Conservation (phyloP, 2,888 invertebrate genomes). For the Drosophila sordidula region DNA sequence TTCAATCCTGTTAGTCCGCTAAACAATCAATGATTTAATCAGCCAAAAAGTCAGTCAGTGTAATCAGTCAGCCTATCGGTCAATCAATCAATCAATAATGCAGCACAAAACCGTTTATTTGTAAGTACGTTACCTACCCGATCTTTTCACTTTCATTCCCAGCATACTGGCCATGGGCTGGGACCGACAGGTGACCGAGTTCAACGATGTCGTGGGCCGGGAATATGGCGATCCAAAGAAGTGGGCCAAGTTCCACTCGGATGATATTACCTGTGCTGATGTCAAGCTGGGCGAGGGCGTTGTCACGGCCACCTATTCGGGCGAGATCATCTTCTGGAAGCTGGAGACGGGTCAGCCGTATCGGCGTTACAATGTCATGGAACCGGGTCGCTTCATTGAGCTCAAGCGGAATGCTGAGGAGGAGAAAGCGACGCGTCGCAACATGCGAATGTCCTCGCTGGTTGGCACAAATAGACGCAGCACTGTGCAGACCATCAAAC, state of each 20-base stretch:
- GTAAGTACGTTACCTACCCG: too few species aligned
- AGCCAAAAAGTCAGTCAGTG: too few species aligned
- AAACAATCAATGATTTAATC: too few species aligned
- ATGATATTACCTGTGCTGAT: slow-evolving; percentile 91
- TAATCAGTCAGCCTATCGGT: too few species aligned
- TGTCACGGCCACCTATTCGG: slow-evolving; percentile 91
- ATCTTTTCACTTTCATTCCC: not conserved
- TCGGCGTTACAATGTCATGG: slow-evolving; percentile 84
- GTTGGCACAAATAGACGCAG: not conserved
- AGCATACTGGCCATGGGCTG: slow-evolving; percentile 92
- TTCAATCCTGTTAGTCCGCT: too few species aligned
- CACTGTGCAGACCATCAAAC: slow-evolving; percentile 1
- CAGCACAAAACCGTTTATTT: too few species aligned
- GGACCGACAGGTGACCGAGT: slow-evolving; percentile 91
- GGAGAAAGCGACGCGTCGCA: slow-evolving; percentile 37
- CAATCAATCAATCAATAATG: too few species aligned
- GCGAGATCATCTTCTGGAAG: slow-evolving; percentile 93
- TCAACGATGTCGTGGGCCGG: slow-evolving; percentile 86
- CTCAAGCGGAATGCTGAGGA: slow-evolving; percentile 62
- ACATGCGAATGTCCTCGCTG: slow-evolving; percentile 36
- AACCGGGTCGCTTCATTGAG: slow-evolving; percentile 84
- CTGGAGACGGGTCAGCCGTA: slow-evolving; percentile 93
- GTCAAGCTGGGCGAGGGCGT: slow-evolving; percentile 89
- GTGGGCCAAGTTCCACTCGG: slow-evolving; percentile 90
- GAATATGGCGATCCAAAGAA: slow-evolving; percentile 88